Base-by-base conservation (phyloP, 2,888 invertebrate genomes). In the Dysmachus trigonus region DNA sequence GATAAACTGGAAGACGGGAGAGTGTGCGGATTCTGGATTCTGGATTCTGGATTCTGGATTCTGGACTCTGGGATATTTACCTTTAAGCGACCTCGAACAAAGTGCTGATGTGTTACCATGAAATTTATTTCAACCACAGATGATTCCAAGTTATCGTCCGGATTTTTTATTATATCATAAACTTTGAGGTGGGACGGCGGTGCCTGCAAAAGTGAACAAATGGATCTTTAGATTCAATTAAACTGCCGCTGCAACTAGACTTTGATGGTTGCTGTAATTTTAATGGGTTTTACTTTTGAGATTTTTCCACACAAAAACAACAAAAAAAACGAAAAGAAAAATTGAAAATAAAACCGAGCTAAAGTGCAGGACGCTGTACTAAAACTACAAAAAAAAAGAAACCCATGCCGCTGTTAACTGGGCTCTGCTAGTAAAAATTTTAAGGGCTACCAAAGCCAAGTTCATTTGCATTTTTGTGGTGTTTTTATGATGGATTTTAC, bases 41-140 rank as follows among this genome's bases (percentile, higher is more conserved):
- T n/a, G n/a, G 47, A 4, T n/a, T n/a, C n/a, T n/a, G n/a, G n/a
- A n/a, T n/a, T n/a, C n/a, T n/a, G n/a, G n/a, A n/a, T 47, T n/a
- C n/a, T n/a, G n/a, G 47, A 47, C 47, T 15, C 1, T n/a, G 1
- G 22, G 41, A 38, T 27, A 79, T 47, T 33, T 87, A 92, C 92
- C 90, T 91, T 92, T 27, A 92, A 89, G 41, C 91, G 90, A 10
- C 91, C 90, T 73, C 91, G 90, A 3, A 91, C 90, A 85, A 91
- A 92, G 86, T 92, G 92, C 85, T 91, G 91, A 47, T 90, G 88
- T 5, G 91, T 91, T 1, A 91, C 90, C 62, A 91, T 90, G 47
- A 92, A 91, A 87, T 91, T 91, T 1, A 92, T 89, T 87, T 92
- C 92, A 85, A 91, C 77, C 2, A 91, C 90, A 0, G 91, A 89